Base-by-base conservation (phyloP, 2,797 vertebrate species). In the Myotis findleyi region DNA sequence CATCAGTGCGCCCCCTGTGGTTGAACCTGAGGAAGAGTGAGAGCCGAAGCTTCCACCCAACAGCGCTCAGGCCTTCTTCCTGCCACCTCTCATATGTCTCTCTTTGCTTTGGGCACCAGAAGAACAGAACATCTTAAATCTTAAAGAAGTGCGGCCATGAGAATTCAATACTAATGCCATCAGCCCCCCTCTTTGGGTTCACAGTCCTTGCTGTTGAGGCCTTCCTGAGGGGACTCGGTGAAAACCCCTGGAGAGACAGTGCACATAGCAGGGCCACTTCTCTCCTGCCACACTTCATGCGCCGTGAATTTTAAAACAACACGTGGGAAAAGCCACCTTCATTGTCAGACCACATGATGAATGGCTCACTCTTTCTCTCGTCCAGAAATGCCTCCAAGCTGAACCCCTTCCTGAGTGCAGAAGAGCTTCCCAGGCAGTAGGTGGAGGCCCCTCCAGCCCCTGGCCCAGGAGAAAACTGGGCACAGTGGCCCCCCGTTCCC, bases 1-100 rank as follows among this genome's bases (percentile, higher is more conserved):
- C 38, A 7, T 3, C 7, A 7, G 49, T 17, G 47, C 16, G 0
- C 13, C 38, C 30, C 51, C 5, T 1, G 2, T 18, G 25, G 13
- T 6, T 17, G 77, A 95, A 41, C 66, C 23, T 62, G 27, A 17
- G 9, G 57, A 47, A 49, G 11, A 53, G 7, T 0, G 25, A 68
- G 51, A 17, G 12, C 44, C 21, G 5, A 14, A 18, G 3, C 10
- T 55, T 36, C 57, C n/a, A 6, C 20, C 14, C 51, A 5, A 4
- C 10, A 25, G 21, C 0, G 0, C 69, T 57, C 69, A 25, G 47
- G 25, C n/a, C 83, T 44, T 44, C 72, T 27, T 68, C 55, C 49
- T 9, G 33, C 16, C 51, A 6, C 20, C 9, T 27, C 7, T 7
- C 36, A 2, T 17, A 10, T n/a, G 33, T 21, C 12, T 25, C 4